Base-by-base conservation (phyloP, 2,113 vertebrate genomes). In the Salvelinus sp. region DNA sequence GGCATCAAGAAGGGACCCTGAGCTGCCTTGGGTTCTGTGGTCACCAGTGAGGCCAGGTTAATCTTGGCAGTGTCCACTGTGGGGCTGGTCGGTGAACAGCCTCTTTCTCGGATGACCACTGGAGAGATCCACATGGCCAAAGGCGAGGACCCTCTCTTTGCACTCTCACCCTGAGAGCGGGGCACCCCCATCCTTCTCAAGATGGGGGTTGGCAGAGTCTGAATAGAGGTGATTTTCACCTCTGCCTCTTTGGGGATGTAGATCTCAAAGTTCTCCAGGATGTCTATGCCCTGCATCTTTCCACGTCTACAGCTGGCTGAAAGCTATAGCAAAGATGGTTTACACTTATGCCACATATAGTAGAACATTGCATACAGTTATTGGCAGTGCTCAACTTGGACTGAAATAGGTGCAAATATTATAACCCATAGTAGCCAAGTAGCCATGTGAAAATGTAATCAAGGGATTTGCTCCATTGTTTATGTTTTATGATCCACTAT, bases 231-330 rank as follows among this genome's bases (percentile, higher is more conserved):
- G 18, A 1, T 58, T 58, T 58, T 72, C 16, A 72, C 70, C 54
- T 72, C 50, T 72, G 70, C 70, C 50, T 72, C 50, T 72, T 58
- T 30, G 3, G 70, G 50, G 28, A 72, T 30, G 54, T 72, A 72
- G 50, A 72, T 72, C 18, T 72, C 70, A 72, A 58, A 72, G 50
- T 30, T 44, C 20, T 25, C 38, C 38, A 69, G 20, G 20, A n/a
- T 23, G 6, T 22, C 9, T 1, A 48, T 48, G 38, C 1, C 33
- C 18, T 4, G 22, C 68, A 69, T 69, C 20, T 69, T 69, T 22
- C 44, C 68, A 20, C 30, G 12, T 33, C 30, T 13, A n/a, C 16
- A 33, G 6, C 7, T 68, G 7, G 6, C 65, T 30, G 65, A 28
- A 30, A 18, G 18, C 66, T 68, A 28, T 20, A 20, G 66, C 28